Base-by-base conservation (phyloP, 2,888 invertebrate genomes). In the Minunthozetes semirufus region DNA sequence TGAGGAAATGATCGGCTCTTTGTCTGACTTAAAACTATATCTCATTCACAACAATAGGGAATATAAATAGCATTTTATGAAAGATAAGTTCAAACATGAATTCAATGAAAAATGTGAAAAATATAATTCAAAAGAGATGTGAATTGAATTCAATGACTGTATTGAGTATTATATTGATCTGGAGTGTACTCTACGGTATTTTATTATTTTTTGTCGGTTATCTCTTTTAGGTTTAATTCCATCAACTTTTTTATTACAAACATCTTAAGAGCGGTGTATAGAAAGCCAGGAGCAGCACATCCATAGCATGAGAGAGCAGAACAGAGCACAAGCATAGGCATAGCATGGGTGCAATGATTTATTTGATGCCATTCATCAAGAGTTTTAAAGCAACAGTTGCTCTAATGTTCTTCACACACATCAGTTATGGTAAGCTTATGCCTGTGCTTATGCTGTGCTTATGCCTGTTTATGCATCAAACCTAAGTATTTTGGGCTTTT, bases 311-410 rank as follows among this genome's bases (percentile, higher is more conserved):
- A 13, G 59, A 59, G n/a, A 59, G 27, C 59, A 59, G 3, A 50
- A n/a, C 50, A 50, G 15, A 59, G 59, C 59, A 59, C 53, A 53
- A 27, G 27, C 22, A 22, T 11, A 22, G 27, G 33, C 66, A 66
- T 66, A 66, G 66, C 66, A 66, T 66, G 66, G 66, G 66, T 66
- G 66, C 66, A 66, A 66, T 66, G 66, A 66, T 66, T 66, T 66
- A 66, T 42, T 25, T 19, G 19, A 38, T 29, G 15, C 66, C 38
- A 66, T 66, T 66, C 66, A 66, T 66, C 66, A 66, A 66, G 66
- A 66, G 66, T 66, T 66, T 66, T 66, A 66, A 66, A 38, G 38
- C 66, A 66, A 66, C 38, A 38, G 66, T 61, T 61, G 61, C 61
- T 61, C 61, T 61, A 61, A 61, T 61, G 61, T 61, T 19, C 27